Evolutionary conservation across 2,888 invertebrate genomes (phyloP), one percentile per base, ranked within the genome.

Genomic region (Mythimna loreyi): DNA sequence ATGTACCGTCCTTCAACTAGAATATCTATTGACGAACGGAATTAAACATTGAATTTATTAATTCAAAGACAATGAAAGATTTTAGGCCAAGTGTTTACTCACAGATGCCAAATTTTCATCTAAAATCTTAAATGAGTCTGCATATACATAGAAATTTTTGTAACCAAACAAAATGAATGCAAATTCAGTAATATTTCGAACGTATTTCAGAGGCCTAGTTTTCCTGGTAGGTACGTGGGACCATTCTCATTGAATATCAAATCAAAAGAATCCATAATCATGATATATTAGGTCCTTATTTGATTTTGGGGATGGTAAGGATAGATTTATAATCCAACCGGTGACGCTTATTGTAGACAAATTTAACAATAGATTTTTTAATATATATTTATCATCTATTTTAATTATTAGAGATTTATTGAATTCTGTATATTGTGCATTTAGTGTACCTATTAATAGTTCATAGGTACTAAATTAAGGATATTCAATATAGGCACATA

Each of bases 271-370:
- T 85, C 92, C 94, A 94, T 95, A 93, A 95, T 94, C 94, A 94
- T 86, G 84, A 86, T 80, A 89, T 89, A 85, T 86, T 84, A 92
- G 91, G 90, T 91, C 92, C 92, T 91, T 91, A 86, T 85, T 89
- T 85, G 85, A 90, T 90, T 90, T 91, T 90, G 83, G 92, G 94
- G 92, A 90, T 89, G 84, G 86, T 93, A 92, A 91, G 89, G 85
- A 89, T 93, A 94, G 86, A 88, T 70, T 86, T 86, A 82, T 89
- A 91, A 92, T 87, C 90, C 90, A 92, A 93, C 91, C 90, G 94
- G 94, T 94, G 93, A 96, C 94, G 96, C 96, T 96, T 96, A 95
- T 90, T 83, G 90, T 94, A 95, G 92, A 89, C 72, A 89, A 92
- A 88, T 87, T 79, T 92, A 92, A 92, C 91, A 90, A 91, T 92